Evolutionary conservation across 2,113 vertebrate species (phyloP), one percentile per base, ranked within the genome.

Genomic region (Condylura cristata): DNA sequence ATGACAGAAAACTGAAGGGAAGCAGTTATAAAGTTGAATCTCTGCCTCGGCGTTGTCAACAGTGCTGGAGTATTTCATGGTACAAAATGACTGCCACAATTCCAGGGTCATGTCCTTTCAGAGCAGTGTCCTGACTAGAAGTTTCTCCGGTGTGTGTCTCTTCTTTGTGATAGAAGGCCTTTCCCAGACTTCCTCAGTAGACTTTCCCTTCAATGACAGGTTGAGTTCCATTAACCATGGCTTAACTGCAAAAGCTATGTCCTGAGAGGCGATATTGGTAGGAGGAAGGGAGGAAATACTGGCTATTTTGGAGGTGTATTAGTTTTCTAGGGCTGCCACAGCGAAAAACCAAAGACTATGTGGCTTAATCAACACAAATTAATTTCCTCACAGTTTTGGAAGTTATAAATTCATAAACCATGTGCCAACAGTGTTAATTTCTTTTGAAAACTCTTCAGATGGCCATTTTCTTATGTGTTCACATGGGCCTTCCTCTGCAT

Each of bases 171-270:
- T 12, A 22, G 28, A 78, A 85, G 51, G 30, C 16, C 32, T 60
- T 72, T 63, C 65, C 18, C 13, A 41, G 51, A 60, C 30, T 18
- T 44, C 60, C 8, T 41, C 5, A 13, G 26, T 20, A 51, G 8
- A 71, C 53, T 51, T 56, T 6, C 11, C 51, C 51, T 85, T 87
- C 39, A 56, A 17, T 30, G 5, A 8, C 11, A 37, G 37, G 16
- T 24, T 71, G 6, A 30, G 0, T 20, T 72, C 18, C 1, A 2
- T 16, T 34, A 22, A 46, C 34, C 0, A 2, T 26, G 11, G 13
- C 8, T 30, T n/a, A 18, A n/a, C 22, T 39, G 5, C 71, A 58
- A 60, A 61, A 39, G 79, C 53, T 75, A 20, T 3, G 13, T 48
- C 51, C 51, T 72, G 56, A 80, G 16, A 58, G 83, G 74, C 20